Evolutionary conservation across 2,888 invertebrate genomes (phyloP).

Genomic region (Junonia oenone): DNA sequence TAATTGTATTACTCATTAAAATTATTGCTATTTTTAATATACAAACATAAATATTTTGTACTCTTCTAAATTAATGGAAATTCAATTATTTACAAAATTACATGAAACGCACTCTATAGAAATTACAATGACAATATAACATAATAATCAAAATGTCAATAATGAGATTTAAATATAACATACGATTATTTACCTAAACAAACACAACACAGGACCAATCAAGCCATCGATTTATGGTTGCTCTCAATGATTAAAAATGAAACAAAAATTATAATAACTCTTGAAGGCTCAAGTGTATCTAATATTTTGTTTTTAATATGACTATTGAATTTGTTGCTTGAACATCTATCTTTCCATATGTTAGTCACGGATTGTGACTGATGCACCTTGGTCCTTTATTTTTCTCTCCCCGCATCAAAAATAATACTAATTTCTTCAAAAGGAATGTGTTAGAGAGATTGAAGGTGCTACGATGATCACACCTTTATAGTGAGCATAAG

Average conservation of each 20-base stretch:
- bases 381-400: constrained; percentile 28
- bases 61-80: constrained; percentile 72
- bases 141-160: constrained; percentile 17
- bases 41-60: constrained; percentile 71
- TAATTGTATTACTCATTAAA: constrained; percentile 34
- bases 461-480: constrained; percentile 34
- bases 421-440: constrained; percentile 29
- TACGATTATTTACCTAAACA: background rate
- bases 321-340: background rate
- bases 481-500: constrained; percentile 14
- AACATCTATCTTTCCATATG: background rate
- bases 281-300: background rate
- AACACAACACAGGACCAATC: background rate
- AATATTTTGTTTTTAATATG: background rate
- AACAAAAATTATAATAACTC: background rate
- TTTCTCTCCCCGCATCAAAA: constrained; percentile 13
- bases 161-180: background rate
- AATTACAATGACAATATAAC: constrained; percentile 1
- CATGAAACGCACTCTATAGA: constrained; percentile 29
- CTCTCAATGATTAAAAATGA: background rate
- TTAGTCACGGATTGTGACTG: background rate
- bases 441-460: constrained; percentile 49
- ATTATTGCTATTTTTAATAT: constrained; percentile 41
- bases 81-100: constrained; percentile 64
- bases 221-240: background rate